phyloP scores from a whole-genome alignment of 2,113 vertebrate genomes.

The Sardina pilchardus region DNA sequence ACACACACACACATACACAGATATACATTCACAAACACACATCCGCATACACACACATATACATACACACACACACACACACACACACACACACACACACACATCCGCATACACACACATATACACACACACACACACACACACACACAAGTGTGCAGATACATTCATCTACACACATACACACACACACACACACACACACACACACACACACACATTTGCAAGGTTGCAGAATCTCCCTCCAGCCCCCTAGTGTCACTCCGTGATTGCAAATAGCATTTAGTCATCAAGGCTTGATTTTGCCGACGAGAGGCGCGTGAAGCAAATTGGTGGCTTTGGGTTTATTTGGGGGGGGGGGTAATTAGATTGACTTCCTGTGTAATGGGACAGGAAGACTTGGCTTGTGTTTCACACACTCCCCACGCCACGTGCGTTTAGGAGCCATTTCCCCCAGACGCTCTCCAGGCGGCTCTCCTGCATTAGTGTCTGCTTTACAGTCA shows the following conservation, averaged over 20 bases:
- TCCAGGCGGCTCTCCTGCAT: too few relatives aligned
- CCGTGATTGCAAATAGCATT: not conserved
- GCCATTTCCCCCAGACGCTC: too few relatives aligned
- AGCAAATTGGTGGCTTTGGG: not conserved
- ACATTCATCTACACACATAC: not conserved
- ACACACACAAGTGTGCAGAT: too few relatives aligned
- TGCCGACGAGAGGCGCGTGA: not conserved
- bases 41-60: not conserved
- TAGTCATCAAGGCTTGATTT: not conserved
- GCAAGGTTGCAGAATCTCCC: slow-evolving; percentile 5
- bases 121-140: not conserved
- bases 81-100: not conserved
- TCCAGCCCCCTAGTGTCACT: not conserved
- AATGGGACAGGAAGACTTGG: not conserved
- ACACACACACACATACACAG: not conserved
- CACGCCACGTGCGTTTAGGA: not conserved
- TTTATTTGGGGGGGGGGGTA: not conserved
- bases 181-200: not conserved
- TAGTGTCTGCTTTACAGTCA: too few relatives aligned
- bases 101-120: not conserved
- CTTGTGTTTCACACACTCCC: not conserved
- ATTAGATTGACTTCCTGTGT: not conserved
- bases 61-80: not conserved
- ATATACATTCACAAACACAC: not conserved
- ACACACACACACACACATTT: not conserved